phyloP scores from a whole-genome alignment of 1,140 invertebrate genomes.

The Meloidogyne hapla region DNA sequence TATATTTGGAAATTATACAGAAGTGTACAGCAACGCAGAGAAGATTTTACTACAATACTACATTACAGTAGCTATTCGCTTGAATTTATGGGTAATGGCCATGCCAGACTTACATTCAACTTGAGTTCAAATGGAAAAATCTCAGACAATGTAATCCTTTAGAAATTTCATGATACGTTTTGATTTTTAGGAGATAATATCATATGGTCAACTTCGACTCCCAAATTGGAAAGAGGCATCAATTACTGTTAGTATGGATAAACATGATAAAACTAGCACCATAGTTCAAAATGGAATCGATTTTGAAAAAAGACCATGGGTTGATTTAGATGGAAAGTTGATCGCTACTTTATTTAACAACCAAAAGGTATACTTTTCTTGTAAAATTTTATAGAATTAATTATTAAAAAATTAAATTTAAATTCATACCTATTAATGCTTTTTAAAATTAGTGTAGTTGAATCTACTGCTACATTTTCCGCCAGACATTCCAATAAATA shows the following conservation, averaged over 20 bases:
- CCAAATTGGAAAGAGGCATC: neutral
- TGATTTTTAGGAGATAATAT: neutral
- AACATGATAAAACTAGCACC: neutral
- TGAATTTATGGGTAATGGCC: constrained; percentile 13
- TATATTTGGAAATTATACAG: constrained; percentile 51
- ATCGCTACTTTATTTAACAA: neutral
- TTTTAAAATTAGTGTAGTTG: neutral
- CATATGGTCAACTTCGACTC: neutral
- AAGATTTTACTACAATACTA: constrained; percentile 46
- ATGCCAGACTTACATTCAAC: constrained; percentile 31
- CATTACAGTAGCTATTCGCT: constrained; percentile 21
- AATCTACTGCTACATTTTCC: neutral
- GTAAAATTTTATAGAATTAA: no score
- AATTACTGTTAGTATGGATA: neutral
- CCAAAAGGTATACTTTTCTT: neutral
- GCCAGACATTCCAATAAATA: neutral
- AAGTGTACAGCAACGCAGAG: constrained; percentile 20
- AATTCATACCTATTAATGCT: no score
- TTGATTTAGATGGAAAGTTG: neutral
- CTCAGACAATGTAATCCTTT: neutral
- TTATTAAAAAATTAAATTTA: no score
- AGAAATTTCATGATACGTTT: neutral
- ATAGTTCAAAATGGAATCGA: neutral
- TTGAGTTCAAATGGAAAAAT: constrained; percentile 29
- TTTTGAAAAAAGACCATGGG: neutral